Conservation (phyloP, 2,113 vertebrate genomes). For the Nipponia nippon region DNA sequence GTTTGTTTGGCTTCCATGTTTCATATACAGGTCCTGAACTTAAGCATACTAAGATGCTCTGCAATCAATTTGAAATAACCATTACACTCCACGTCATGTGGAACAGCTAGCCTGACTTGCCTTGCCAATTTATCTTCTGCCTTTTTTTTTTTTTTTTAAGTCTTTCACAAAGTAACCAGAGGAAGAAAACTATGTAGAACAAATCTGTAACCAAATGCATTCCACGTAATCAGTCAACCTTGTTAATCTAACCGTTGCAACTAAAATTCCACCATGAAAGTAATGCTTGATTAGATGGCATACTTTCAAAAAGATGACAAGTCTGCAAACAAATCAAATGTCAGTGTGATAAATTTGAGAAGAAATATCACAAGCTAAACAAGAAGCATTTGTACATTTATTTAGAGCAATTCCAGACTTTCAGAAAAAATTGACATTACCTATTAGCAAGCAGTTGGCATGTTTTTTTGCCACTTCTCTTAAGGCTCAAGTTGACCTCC, state of each 20-base stretch:
- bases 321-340: constrained; percentile 32
- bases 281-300: background rate
- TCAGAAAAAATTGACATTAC: background rate
- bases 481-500: background rate
- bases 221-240: background rate
- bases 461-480: background rate
- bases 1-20: background rate
- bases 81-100: rapidly evolving
- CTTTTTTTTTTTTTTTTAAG: background rate
- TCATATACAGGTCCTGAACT: background rate
- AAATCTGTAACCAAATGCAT: background rate
- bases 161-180: background rate
- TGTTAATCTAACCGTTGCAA: background rate
- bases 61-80: background rate
- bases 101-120: background rate
- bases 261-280: background rate
- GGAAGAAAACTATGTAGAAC: background rate
- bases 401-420: background rate
- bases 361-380: background rate
- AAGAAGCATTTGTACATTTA: background rate
- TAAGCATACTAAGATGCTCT: background rate
- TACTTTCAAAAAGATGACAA: background rate
- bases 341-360: background rate
- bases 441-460: background rate
- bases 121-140: background rate